phyloP scores from a whole-genome alignment of 92 coral and sea anemone species.

The Zoanthus sansibaricus region DNA sequence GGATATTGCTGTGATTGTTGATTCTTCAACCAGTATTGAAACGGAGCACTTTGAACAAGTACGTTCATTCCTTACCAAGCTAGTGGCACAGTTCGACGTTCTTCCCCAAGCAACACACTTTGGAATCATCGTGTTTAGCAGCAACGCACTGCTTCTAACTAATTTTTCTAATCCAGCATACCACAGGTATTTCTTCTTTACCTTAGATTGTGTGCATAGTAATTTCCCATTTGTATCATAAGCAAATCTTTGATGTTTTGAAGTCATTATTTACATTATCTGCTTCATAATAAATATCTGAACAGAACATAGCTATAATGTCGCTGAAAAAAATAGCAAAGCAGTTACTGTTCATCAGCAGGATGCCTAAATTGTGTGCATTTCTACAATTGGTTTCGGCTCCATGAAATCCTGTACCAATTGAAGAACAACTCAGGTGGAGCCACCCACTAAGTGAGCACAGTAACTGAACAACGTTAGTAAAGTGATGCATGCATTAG shows the following conservation, averaged over 20 bases:
- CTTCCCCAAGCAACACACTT: conserved; percentile 37
- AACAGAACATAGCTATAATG: too few species aligned
- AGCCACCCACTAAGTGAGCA: too few species aligned
- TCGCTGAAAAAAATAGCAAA: too few species aligned
- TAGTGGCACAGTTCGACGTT: conserved; percentile 38
- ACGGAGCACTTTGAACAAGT: background rate
- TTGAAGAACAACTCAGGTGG: too few species aligned
- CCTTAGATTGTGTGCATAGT: background rate
- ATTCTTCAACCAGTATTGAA: conserved; percentile 23
- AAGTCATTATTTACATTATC: too few species aligned
- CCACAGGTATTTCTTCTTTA: conserved; percentile 4
- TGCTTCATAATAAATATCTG: too few species aligned
- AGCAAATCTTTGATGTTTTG: background rate
- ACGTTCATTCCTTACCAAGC: conserved; percentile 8
- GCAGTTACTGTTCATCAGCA: too few species aligned
- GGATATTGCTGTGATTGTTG: conserved; percentile 32
- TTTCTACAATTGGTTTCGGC: too few species aligned
- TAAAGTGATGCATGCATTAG: too few species aligned
- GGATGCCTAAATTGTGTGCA: too few species aligned
- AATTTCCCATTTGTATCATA: background rate
- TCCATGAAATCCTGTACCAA: too few species aligned
- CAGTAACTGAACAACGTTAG: too few species aligned
- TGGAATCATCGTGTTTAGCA: conserved; percentile 43
- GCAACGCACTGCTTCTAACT: background rate
- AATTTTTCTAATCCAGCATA: conserved; percentile 23